phyloP scores from a whole-genome alignment of 2,888 invertebrate genomes.

The Pardosa pseudoannulata region DNA sequence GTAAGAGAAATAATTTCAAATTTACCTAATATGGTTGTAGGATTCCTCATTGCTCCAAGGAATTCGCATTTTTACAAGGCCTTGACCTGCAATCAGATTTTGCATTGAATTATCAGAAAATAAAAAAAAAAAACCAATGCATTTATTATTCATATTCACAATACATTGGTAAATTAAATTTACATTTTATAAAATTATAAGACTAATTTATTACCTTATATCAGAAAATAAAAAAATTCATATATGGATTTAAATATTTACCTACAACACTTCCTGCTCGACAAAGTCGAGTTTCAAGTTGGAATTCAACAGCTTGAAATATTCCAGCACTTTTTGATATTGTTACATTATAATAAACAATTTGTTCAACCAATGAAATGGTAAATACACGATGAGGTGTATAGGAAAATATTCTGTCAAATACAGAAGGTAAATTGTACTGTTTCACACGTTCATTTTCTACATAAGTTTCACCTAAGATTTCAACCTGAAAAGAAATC shows the following conservation, averaged over 20 bases:
- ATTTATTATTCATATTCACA: too few species aligned
- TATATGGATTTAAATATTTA: too few species aligned
- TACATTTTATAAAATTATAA: too few species aligned
- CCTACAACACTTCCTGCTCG: conserved; percentile 63
- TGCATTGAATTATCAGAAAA: too few species aligned
- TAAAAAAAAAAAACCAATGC: too few species aligned
- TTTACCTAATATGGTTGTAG: conserved; percentile 56
- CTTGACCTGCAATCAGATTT: conserved; percentile 47
- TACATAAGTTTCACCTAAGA: conserved; percentile 55
- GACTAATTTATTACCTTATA: too few species aligned
- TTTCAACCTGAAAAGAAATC: conserved; percentile 50
- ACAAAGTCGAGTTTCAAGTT: conserved; percentile 63
- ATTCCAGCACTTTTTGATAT: conserved; percentile 40
- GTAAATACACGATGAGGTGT: conserved; percentile 55
- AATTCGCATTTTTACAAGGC: conserved; percentile 36
- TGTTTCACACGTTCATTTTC: conserved; percentile 20
- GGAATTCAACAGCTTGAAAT: conserved; percentile 42
- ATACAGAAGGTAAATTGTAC: conserved; percentile 37
- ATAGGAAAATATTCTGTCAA: conserved; percentile 32
- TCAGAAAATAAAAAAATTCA: too few species aligned
- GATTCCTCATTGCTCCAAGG: conserved; percentile 53
- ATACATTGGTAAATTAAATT: too few species aligned
- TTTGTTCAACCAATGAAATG: conserved; percentile 71
- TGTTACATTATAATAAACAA: conserved; percentile 70
- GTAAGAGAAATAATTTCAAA: too few species aligned